Conservation (phyloP, 2,113 vertebrate genomes). For the Mus pahari region DNA sequence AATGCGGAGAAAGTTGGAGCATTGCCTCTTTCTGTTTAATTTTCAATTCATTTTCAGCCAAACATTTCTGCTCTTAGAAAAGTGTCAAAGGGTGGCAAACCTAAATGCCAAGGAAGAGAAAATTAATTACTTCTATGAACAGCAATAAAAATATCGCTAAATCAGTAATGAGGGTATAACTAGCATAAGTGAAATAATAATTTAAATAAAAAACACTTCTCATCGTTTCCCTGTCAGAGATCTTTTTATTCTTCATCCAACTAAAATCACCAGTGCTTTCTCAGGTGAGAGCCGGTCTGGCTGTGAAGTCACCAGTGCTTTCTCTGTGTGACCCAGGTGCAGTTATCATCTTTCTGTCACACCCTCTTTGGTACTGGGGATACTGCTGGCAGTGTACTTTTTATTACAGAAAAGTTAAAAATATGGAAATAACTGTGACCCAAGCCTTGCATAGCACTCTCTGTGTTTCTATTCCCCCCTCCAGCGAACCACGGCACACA, state of each 20-base stretch:
- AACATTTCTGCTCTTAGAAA: neutral
- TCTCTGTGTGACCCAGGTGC: neutral
- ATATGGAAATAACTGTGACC: slow-evolving; percentile 4
- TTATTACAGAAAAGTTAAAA: slow-evolving; percentile 41
- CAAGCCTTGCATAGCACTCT: neutral
- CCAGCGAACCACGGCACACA: neutral
- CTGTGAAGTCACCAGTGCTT: neutral
- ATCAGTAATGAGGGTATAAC: slow-evolving; percentile 28
- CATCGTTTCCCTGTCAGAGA: slow-evolving; percentile 16
- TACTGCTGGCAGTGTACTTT: neutral
- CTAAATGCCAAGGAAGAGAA: slow-evolving; percentile 48
- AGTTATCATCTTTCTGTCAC: neutral
- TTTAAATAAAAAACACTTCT: neutral
- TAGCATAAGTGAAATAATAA: slow-evolving; percentile 9
- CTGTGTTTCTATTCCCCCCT: neutral
- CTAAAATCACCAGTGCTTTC: neutral
- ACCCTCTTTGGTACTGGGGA: neutral
- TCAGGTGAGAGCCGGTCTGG: neutral
- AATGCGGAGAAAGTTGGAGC: slow-evolving; percentile 27
- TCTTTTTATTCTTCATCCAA: neutral
- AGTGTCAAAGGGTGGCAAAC: neutral
- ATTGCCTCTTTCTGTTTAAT: slow-evolving; percentile 25
- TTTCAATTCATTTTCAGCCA: slow-evolving; percentile 55
- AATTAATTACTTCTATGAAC: slow-evolving; percentile 43
- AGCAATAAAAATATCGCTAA: slow-evolving; percentile 57